These are phyloP conservation scores for Cranoglanis bouderius DNA, from an alignment of 2,113 vertebrate genomes.

Conservation along the genomic window DNA sequence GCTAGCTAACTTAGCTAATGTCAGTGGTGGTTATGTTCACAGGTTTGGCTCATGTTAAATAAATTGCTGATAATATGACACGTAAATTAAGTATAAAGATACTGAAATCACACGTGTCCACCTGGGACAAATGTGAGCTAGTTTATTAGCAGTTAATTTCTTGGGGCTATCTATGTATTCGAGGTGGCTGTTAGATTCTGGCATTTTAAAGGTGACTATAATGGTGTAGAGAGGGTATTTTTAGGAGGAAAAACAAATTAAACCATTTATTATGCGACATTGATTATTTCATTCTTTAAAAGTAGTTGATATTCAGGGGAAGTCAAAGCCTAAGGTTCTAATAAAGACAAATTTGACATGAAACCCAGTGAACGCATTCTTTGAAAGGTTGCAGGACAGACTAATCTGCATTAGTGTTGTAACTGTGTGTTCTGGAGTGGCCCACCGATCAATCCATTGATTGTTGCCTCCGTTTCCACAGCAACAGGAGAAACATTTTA, in stretches of 20 bases:
- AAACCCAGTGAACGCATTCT: neutral
- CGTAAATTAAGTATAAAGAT: neutral
- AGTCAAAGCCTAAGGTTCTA: neutral
- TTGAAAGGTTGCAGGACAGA: neutral
- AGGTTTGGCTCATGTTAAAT: neutral
- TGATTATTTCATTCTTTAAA: neutral
- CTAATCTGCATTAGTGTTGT: slow-evolving; percentile 28
- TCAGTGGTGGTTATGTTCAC: neutral
- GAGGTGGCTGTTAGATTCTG: neutral
- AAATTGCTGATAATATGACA: neutral
- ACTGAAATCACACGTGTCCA: neutral
- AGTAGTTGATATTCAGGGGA: neutral
- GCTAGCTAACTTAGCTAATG: neutral
- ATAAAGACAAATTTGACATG: neutral
- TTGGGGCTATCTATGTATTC: neutral
- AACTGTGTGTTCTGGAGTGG: slow-evolving; percentile 39
- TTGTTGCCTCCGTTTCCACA: slow-evolving; percentile 41
- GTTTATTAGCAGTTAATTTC: neutral
- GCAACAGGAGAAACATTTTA: slow-evolving; percentile 33
- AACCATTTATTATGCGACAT: neutral
- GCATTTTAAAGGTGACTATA: neutral
- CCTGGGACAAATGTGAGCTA: neutral
- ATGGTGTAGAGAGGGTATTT: neutral
- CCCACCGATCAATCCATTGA: slow-evolving; percentile 37
- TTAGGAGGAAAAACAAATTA: neutral